Evolutionary conservation across 1,140 invertebrate species (phyloP), one percentile per base, ranked within the genome.

Genomic region (Pogonus chalceus): DNA sequence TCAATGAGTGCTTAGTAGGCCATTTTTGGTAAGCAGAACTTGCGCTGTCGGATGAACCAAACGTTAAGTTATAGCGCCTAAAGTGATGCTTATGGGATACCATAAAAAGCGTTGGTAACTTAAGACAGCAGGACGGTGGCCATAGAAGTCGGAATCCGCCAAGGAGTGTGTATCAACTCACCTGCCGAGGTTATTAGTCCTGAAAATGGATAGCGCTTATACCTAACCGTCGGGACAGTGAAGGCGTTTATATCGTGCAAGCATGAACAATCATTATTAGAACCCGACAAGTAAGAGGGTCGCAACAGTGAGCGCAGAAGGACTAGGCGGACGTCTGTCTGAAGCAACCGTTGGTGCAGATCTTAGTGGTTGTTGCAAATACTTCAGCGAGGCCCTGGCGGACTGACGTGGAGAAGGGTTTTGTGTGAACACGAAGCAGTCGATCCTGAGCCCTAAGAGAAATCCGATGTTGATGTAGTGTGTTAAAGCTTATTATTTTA

Each of bases 11-110:
- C 80, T 79, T 75, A 87, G 83, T 87, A 84, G 83, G 84, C 85
- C 85, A 88, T 76, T 88, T 88, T 88, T 87, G 84, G 86, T 88
- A 87, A 88, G 84, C 84, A 88, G 86, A 88, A 89, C 85, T 88
- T 85, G 85, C 82, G 87, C 76, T 88, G 86, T 78, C 83, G 82
- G 83, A 87, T 85, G 83, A 85, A 85, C 81, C n/a, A n/a, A n/a
- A n/a, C n/a, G n/a, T n/a, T n/a, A n/a, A n/a, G n/a, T n/a, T n/a
- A n/a, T n/a, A n/a, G 79, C 73, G 80, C 80, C 79, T 59, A 76
- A 82, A 72, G 72, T 65, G 69, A 61, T 54, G 58, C 80, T 80
- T 74, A 82, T 79, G 62, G 76, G 83, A 84, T 69, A 79, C 82
- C 81, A 85, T 78, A 74, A 87, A 87, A 84, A 82, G 81, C 77